Conservation (phyloP, 1,140 invertebrate species). For the Dendroctonus valens region DNA sequence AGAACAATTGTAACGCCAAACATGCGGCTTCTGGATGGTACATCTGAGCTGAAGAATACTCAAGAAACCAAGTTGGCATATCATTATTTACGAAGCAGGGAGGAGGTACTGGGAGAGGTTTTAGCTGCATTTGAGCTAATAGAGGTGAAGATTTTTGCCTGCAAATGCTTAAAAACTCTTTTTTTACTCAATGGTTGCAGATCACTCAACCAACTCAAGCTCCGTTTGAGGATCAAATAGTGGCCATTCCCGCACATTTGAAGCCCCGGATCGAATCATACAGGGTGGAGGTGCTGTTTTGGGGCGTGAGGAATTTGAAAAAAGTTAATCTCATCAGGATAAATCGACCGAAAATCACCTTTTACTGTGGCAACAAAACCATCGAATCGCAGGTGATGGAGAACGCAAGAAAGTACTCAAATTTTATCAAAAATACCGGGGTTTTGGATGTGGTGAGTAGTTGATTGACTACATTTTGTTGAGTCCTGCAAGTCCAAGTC, state of each 20-base stretch:
- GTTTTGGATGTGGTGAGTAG: conserved; percentile 53
- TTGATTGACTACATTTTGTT: too few relatives aligned
- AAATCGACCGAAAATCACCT: conserved; percentile 55
- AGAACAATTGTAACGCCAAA: conserved; percentile 53
- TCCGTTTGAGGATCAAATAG: conserved; percentile 30
- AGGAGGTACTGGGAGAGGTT: conserved; percentile 53
- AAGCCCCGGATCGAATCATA: conserved; percentile 47
- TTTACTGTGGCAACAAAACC: conserved; percentile 56
- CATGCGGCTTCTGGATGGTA: conserved; percentile 50
- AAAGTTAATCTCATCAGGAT: conserved; percentile 52
- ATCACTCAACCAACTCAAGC: conserved; percentile 8
- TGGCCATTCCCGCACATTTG: conserved; percentile 54
- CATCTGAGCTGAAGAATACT: conserved; percentile 44
- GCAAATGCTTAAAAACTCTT: not conserved
- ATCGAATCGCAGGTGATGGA: conserved; percentile 58
- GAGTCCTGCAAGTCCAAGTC: too few relatives aligned
- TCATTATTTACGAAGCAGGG: conserved; percentile 53
- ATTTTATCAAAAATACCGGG: conserved; percentile 53
- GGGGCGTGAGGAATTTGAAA: conserved; percentile 60
- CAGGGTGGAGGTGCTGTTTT: conserved; percentile 62
- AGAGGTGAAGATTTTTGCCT: conserved; percentile 46
- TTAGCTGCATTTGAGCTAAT: conserved; percentile 59
- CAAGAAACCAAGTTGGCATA: conserved; percentile 58
- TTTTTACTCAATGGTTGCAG: conserved; percentile 9
- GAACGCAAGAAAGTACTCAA: conserved; percentile 52